phyloP scores from a whole-genome alignment of 2,888 invertebrate genomes.

The Hydrotaea cyrtoneurina region DNA sequence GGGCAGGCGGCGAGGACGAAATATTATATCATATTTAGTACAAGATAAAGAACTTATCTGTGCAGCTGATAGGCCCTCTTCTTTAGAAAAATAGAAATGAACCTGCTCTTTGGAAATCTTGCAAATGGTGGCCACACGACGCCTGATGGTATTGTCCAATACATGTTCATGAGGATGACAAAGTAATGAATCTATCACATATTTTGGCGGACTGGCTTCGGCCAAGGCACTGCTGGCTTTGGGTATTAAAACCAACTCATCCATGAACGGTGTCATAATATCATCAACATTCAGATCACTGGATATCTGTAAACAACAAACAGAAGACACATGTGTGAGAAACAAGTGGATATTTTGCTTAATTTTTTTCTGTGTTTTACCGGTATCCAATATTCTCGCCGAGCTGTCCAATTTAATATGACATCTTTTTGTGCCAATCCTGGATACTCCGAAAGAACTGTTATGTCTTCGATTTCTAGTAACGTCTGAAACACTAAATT shows the following conservation, averaged over 20 bases:
- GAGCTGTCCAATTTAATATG: conserved; percentile 18
- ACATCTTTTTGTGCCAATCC: conserved; percentile 66
- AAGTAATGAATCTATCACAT: conserved; percentile 65
- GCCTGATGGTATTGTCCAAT: conserved; percentile 31
- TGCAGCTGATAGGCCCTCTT: neutral
- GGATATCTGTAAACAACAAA: conserved; percentile 40
- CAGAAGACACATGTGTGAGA: too few species aligned
- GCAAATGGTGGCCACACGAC: conserved; percentile 68
- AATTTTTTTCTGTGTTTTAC: neutral
- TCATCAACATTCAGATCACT: conserved; percentile 69
- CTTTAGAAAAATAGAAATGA: conserved; percentile 64
- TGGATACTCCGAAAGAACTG: conserved; percentile 69
- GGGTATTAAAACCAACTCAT: conserved; percentile 73
- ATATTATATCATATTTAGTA: conserved; percentile 67
- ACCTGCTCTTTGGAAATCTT: conserved; percentile 68
- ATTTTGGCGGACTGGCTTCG: conserved; percentile 45
- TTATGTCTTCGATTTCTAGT: conserved; percentile 75
- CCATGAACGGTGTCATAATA: conserved; percentile 68
- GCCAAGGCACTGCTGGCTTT: conserved; percentile 65
- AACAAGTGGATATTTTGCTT: neutral
- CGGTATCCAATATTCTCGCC: conserved; percentile 53
- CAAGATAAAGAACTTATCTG: neutral
- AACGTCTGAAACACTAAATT: conserved; percentile 70
- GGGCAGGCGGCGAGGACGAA: conserved; percentile 72
- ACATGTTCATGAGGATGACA: conserved; percentile 70